Evolutionary conservation across 2,797 vertebrate species (phyloP), one percentile per base, ranked within the genome.

Genomic region (Naso thynnoides): DNA sequence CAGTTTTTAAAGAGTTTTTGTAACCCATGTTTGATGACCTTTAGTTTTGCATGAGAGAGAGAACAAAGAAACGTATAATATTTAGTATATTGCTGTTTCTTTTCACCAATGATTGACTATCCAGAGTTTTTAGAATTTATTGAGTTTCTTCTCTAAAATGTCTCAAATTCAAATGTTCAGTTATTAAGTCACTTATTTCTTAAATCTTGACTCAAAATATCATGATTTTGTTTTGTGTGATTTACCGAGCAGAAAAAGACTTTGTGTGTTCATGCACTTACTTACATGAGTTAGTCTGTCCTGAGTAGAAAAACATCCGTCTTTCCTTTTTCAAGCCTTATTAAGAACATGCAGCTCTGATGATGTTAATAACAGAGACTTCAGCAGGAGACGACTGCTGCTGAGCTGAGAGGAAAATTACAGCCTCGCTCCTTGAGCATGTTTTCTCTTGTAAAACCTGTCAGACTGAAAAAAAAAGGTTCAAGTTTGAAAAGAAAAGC

Each of bases 391-490:
- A 56, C 1, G 14, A 36, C 31, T 59, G 36, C 42, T 11, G 52
- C 26, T 11, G 8, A 36, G 61, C 41, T 47, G 19, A 44, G 31
- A 11, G 16, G 39, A 56, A 50, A 62, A 72, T 66, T 19, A 66
- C 49, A 71, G 6, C 23, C 52, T 62, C 3, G 3, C 41, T 18
- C 11, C 23, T 58, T 0, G 6, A 47, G 3, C 24, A 14, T 54
- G 54, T 71, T 54, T 55, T 6, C 8, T n/a, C 10, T 4, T 2
- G 19, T 3, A 62, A 18, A 48, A 24, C 36, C 44, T 15, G 27
- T 52, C 27, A 9, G 44, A 29, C 24, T 33, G 1, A 1, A 26
- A 11, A 21, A 16, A 47, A 31, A 31, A 31, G 4, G 8, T 4
- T 31, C 31, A 4, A 4, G 31, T 31, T 31, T 31, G 31, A 31